phyloP scores from a whole-genome alignment of 2,888 invertebrate species.

The Chrysotoxum bicinctum region DNA sequence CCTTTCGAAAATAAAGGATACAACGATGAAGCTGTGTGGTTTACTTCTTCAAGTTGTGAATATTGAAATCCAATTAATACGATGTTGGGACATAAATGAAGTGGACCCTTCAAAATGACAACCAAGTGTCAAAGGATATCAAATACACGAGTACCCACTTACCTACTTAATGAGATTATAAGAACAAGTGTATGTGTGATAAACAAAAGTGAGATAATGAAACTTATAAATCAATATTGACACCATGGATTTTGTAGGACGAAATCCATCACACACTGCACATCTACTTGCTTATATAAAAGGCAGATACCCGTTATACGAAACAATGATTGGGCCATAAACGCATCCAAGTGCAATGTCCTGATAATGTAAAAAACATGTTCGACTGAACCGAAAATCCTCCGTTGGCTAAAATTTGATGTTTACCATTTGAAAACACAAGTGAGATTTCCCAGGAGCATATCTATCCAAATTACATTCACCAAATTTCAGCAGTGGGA shows the following conservation, averaged over 20 bases:
- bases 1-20: not conserved
- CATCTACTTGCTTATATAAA: not conserved
- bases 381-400: conserved; percentile 13
- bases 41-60: not conserved
- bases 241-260: not conserved
- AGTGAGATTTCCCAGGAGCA: conserved; percentile 1
- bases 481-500: conserved; percentile 1
- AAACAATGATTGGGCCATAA: not conserved
- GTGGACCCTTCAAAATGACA: conserved; percentile 8
- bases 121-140: conserved; percentile 5
- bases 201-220: not conserved
- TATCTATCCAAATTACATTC: conserved; percentile 26
- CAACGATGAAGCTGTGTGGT: not conserved
- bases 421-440: conserved; percentile 8
- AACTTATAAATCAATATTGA: not conserved
- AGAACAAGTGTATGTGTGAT: not conserved
- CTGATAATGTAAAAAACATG: conserved; percentile 45
- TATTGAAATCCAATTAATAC: conserved; percentile 35
- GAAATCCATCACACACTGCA: too few species aligned
- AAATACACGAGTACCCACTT: not conserved
- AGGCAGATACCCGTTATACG: not conserved
- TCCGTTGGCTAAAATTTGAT: not conserved
- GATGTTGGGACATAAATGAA: not conserved
- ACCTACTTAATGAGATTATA: not conserved
- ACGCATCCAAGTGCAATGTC: conserved; percentile 39